Conservation (phyloP, 1,140 invertebrate species). For the Micrasema longulum region DNA sequence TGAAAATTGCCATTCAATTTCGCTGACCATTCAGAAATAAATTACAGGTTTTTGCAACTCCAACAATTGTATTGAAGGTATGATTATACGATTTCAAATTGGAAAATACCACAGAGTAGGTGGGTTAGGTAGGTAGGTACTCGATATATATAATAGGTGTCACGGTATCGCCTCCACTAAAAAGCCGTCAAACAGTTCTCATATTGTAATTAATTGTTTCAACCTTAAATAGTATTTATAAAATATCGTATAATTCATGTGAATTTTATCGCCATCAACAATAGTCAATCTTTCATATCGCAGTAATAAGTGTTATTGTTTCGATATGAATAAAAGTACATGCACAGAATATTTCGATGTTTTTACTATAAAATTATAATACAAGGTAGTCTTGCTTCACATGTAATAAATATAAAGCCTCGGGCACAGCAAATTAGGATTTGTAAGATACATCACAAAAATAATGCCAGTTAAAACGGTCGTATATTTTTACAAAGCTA, state of each 20-base stretch:
- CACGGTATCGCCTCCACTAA: conserved; percentile 20
- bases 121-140: not conserved
- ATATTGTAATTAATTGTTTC: conserved; percentile 22
- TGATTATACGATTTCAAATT: conserved; percentile 16
- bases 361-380: too few relatives aligned
- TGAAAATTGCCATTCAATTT: conserved; percentile 14
- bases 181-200: conserved; percentile 18
- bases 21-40: conserved; percentile 19
- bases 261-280: conserved; percentile 12
- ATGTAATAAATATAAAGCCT: not conserved
- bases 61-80: conserved; percentile 12
- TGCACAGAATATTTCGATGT: too few relatives aligned
- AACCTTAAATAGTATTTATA: conserved; percentile 1
- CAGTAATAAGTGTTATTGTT: not conserved
- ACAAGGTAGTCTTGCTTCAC: not conserved
- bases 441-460: conserved; percentile 23
- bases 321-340: too few relatives aligned
- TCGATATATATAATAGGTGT: conserved; percentile 22
- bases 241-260: conserved; percentile 18
- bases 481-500: conserved; percentile 33
- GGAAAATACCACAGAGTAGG: conserved; percentile 2
- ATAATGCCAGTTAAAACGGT: conserved; percentile 27
- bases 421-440: conserved; percentile 29
- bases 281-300: conserved; percentile 12
- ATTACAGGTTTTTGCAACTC: conserved; percentile 15